Evolutionary conservation across 2,888 invertebrate genomes (phyloP).

Genomic region (Eupithecia tripunctaria): DNA sequence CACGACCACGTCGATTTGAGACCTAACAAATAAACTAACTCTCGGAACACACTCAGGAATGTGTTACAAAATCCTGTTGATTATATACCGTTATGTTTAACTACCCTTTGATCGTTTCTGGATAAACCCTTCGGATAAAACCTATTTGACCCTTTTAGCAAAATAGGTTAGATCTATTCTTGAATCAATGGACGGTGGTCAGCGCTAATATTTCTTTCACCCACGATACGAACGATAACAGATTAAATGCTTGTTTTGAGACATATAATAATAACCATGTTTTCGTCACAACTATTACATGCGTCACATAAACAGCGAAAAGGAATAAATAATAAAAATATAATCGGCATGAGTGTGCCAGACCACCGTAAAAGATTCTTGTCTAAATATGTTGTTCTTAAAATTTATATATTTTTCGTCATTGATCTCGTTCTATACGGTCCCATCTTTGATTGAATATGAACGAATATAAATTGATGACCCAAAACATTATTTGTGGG

Average conservation of each 20-base stretch:
- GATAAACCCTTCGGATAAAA: slow-evolving; percentile 18
- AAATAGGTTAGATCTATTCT: slow-evolving; percentile 2
- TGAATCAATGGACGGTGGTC: neutral
- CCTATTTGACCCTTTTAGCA: slow-evolving; percentile 13
- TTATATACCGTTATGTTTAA: slow-evolving; percentile 12
- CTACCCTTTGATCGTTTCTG: slow-evolving; percentile 23
- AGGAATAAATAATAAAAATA: neutral
- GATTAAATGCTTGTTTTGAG: slow-evolving; percentile 1
- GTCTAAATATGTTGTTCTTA: neutral
- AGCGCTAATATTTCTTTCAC: neutral
- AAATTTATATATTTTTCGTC: neutral
- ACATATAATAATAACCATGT: slow-evolving; percentile 1
- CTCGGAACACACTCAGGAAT: slow-evolving; percentile 3
- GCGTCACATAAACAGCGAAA: neutral
- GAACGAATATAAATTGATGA: too few relatives aligned
- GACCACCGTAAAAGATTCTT: neutral
- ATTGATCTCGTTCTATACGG: neutral
- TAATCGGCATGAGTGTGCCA: neutral
- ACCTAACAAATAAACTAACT: too few relatives aligned
- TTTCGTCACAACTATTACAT: slow-evolving; percentile 1
- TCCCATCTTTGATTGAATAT: neutral
- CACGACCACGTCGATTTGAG: neutral
- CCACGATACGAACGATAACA: neutral
- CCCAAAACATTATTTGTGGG: too few relatives aligned
- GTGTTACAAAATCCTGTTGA: neutral